phyloP scores from a whole-genome alignment of 2,888 invertebrate genomes.

The Heteromurus nitidus region DNA sequence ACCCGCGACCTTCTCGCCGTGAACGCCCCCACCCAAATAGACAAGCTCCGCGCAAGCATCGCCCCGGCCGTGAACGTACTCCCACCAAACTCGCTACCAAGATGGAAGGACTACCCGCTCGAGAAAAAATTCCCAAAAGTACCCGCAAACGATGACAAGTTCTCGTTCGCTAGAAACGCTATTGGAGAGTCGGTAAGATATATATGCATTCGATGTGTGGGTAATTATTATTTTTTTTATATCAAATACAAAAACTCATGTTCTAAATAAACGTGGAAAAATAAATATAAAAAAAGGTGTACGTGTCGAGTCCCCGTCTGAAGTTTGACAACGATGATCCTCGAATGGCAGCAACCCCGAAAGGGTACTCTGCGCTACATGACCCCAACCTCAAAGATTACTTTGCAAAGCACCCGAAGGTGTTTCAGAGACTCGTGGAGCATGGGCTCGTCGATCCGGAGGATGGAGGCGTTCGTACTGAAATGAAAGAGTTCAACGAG shows the following conservation, averaged over 20 bases:
- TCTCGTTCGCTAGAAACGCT: slow-evolving; percentile 26
- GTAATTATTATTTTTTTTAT: too few relatives aligned
- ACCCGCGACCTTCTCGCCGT: slow-evolving; percentile 23
- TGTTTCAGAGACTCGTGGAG: slow-evolving; percentile 19
- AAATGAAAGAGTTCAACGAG: slow-evolving; percentile 29
- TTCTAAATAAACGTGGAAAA: too few relatives aligned
- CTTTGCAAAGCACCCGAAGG: slow-evolving; percentile 28
- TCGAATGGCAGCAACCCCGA: slow-evolving; percentile 10
- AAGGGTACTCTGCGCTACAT: slow-evolving; percentile 26
- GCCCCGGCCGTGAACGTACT: slow-evolving; percentile 6
- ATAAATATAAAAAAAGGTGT: too few relatives aligned
- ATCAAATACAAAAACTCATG: too few relatives aligned
- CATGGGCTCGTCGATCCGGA: slow-evolving; percentile 30
- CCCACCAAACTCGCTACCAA: slow-evolving; percentile 19
- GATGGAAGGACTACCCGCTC: slow-evolving; percentile 42
- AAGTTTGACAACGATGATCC: slow-evolving; percentile 47
- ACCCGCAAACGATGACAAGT: slow-evolving; percentile 17
- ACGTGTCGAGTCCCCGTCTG: not conserved
- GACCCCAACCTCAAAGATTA: slow-evolving; percentile 38
- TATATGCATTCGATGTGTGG: too few relatives aligned
- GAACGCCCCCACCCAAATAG: not conserved
- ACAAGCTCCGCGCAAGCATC: slow-evolving; percentile 3
- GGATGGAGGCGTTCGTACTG: slow-evolving; percentile 30
- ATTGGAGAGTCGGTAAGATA: slow-evolving; percentile 35
- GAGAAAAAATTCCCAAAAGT: slow-evolving; percentile 51